A percentile compares a stretch with the other conserved stretches of the same genome.
Conservation (phyloP, 2,888 invertebrate species). For the Pelosia muscerda region DNA sequence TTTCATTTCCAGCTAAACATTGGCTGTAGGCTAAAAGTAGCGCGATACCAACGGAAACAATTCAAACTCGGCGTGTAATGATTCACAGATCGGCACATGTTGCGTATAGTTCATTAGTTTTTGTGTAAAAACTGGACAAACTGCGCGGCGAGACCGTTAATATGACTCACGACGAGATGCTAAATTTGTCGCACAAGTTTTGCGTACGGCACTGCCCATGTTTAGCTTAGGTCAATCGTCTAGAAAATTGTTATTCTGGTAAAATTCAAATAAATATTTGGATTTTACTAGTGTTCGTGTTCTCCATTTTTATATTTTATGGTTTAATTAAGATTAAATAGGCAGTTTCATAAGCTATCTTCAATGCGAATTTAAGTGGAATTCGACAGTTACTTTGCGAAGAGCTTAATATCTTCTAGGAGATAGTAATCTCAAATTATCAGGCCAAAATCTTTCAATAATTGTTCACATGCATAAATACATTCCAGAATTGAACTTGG, state of each 20-base stretch:
- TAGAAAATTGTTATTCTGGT: not conserved
- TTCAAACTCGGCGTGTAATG: slow-evolving; percentile 46
- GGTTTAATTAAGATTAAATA: not conserved
- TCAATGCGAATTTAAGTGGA: not conserved
- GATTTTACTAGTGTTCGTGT: not conserved
- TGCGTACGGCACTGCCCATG: slow-evolving; percentile 44
- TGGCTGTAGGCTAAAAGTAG: slow-evolving; percentile 17
- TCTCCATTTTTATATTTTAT: not conserved
- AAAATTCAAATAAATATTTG: not conserved
- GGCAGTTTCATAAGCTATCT: not conserved
- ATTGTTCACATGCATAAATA: too few relatives aligned
- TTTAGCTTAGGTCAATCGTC: slow-evolving; percentile 39
- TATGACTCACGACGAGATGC: slow-evolving; percentile 50
- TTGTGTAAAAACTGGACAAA: slow-evolving; percentile 50
- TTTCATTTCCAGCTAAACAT: slow-evolving; percentile 13
- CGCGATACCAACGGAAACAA: slow-evolving; percentile 46
- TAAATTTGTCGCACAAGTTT: slow-evolving; percentile 46
- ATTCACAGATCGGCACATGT: slow-evolving; percentile 44
- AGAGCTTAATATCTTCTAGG: too few relatives aligned
- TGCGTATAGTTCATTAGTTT: slow-evolving; percentile 50
- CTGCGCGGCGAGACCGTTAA: slow-evolving; percentile 53
- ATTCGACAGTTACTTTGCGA: not conserved
- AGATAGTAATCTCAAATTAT: too few relatives aligned
- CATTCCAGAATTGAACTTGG: too few relatives aligned
- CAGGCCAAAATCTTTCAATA: too few relatives aligned